phyloP scores from a whole-genome alignment of 2,113 vertebrate species.

The Dascyllus trimaculatus region DNA sequence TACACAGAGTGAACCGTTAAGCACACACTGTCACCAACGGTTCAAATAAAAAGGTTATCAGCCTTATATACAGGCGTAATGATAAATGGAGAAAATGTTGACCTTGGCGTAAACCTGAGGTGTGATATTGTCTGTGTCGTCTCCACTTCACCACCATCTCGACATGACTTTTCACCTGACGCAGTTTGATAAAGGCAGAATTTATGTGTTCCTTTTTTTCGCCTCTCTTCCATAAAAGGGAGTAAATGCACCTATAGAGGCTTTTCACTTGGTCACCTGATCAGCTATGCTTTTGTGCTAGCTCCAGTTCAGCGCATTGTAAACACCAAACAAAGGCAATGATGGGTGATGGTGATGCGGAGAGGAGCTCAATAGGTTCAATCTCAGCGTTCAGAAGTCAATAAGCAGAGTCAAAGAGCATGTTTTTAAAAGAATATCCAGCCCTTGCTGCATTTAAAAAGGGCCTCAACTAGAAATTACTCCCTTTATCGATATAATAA shows the following conservation, averaged over 20 bases:
- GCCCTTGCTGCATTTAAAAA: too few species aligned
- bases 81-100: not conserved
- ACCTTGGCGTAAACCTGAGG: not conserved
- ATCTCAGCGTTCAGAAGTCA: too few species aligned
- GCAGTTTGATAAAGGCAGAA: constrained; percentile 1
- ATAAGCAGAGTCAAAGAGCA: too few species aligned
- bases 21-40: not conserved
- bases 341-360: not conserved
- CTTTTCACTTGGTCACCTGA: not conserved
- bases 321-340: not conserved
- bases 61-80: not conserved
- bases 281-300: not conserved
- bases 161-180: not conserved
- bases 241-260: constrained; percentile 12
- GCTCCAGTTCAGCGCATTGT: not conserved
- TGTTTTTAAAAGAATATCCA: too few species aligned
- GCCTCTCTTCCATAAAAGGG: constrained; percentile 1
- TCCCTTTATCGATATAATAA: too few species aligned
- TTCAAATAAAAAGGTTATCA: not conserved
- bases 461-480: too few species aligned
- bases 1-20: not conserved
- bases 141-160: not conserved
- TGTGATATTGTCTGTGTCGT: not conserved
- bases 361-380: too few species aligned
- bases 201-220: not conserved